Evolutionary conservation across 2,113 vertebrate genomes (phyloP), one percentile per base, ranked within the genome.

Genomic region (Polypterus senegalus): DNA sequence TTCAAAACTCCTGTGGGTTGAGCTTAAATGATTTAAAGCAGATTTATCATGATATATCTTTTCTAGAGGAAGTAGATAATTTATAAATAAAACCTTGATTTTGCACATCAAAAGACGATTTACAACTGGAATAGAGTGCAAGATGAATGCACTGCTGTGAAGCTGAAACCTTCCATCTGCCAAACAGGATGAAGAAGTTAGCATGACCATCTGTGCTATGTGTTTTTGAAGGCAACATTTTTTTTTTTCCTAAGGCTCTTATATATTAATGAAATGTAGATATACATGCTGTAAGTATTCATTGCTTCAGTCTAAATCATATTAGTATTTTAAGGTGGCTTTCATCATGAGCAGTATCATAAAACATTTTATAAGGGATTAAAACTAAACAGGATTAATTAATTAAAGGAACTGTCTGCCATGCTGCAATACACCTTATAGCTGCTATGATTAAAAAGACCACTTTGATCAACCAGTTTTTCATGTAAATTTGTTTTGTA

Each of bases 91-190:
- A 46, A 62, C 45, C 48, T 47, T 65, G 70, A 62, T 27, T 61
- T 61, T 61, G 11, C 57, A 59, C 63, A 60, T 66, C 73, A 59
- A 71, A 76, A 73, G 76, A 72, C 76, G 71, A 79, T 76, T 80
- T 81, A 79, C 77, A 81, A 73, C 77, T 75, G 77, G 76, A 77
- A 75, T 63, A 64, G 74, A 75, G 74, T 76, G 70, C 68, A 65
- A 72, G 79, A 78, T 67, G 64, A 77, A 81, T 75, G 67, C 46
- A 73, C 68, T 69, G 68, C 76, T 71, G 68, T 70, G 76, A 64
- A 76, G 79, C 75, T 70, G 72, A 83, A 75, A 71, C 71, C 76
- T 68, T 72, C 79, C 80, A 85, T 85, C 85, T 85, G 85, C 74
- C 73, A 67, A 52, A 61, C 69, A 74, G 73, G 63, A 77, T 75